phyloP scores from a whole-genome alignment of 2,113 vertebrate genomes.

The Pseudolaguvia tuberculata region DNA sequence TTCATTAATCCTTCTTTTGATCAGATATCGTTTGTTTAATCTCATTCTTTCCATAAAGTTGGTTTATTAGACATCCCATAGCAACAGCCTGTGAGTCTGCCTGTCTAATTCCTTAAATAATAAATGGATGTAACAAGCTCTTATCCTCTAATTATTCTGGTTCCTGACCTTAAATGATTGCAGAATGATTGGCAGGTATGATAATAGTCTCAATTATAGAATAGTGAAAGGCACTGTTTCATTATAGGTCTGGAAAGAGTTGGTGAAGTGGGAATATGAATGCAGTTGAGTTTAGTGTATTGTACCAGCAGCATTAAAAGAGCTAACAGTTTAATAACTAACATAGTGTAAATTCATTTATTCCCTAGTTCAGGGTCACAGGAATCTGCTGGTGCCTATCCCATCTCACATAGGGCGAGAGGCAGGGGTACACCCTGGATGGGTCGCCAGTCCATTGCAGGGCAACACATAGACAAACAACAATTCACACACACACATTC shows the following conservation, averaged over 20 bases:
- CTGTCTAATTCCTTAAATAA: conserved; percentile 27
- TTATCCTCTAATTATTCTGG: conserved; percentile 61
- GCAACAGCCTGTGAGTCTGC: conserved; percentile 12
- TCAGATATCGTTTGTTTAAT: conserved; percentile 1
- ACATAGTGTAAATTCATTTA: too few species aligned
- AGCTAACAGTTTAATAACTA: not conserved
- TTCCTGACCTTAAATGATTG: conserved; percentile 52
- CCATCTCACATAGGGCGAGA: too few species aligned
- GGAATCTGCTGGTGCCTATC: too few species aligned
- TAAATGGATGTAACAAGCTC: conserved; percentile 39
- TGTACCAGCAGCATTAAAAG: not conserved
- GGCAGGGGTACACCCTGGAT: too few species aligned
- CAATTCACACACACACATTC: too few species aligned
- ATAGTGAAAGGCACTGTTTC: conserved; percentile 42
- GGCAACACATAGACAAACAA: too few species aligned
- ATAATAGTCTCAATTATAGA: conserved; percentile 54
- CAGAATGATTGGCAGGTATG: conserved; percentile 44
- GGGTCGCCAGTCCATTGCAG: too few species aligned
- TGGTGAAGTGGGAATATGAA: conserved; percentile 25
- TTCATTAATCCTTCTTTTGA: not conserved
- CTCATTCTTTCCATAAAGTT: conserved; percentile 21
- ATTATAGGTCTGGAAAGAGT: conserved; percentile 42
- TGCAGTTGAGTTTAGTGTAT: not conserved
- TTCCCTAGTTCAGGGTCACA: too few species aligned
- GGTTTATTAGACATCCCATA: not conserved